Evolutionary conservation across 2,888 invertebrate species (phyloP).

Genomic region (Hirudinaria manillensis): DNA sequence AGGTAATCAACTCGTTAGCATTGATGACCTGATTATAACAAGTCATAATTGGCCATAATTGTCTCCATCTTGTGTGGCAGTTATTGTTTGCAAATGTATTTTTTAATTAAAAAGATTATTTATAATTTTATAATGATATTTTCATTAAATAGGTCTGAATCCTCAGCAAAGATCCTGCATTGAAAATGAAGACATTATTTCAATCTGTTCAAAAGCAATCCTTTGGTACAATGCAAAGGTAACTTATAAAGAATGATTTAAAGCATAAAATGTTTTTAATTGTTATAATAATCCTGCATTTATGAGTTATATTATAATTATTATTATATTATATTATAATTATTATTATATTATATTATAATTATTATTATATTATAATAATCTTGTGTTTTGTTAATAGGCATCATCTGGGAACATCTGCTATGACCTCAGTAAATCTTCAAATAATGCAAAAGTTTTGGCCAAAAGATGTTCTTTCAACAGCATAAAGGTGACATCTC

Average conservation of each 20-base stretch:
- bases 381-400: background rate
- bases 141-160: constrained; percentile 16
- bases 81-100: background rate
- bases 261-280: no score
- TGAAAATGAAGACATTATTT: constrained; percentile 11
- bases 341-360: background rate
- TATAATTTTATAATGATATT: background rate
- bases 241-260: background rate
- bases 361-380: background rate
- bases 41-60: background rate
- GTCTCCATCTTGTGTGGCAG: background rate
- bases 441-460: background rate
- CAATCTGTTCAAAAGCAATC: background rate
- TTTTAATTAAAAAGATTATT: background rate
- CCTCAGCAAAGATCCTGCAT: background rate
- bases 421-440: constrained; percentile 14
- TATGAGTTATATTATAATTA: no score
- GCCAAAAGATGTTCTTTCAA: background rate
- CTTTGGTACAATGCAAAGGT: constrained; percentile 28
- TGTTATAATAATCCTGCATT: no score
- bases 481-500: constrained; percentile 3
- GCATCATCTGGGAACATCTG: background rate
- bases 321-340: background rate
- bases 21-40: background rate
- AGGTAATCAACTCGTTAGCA: background rate